Evolutionary conservation across 1,140 invertebrate genomes (phyloP).

Genomic region (Drosophila persimilis): DNA sequence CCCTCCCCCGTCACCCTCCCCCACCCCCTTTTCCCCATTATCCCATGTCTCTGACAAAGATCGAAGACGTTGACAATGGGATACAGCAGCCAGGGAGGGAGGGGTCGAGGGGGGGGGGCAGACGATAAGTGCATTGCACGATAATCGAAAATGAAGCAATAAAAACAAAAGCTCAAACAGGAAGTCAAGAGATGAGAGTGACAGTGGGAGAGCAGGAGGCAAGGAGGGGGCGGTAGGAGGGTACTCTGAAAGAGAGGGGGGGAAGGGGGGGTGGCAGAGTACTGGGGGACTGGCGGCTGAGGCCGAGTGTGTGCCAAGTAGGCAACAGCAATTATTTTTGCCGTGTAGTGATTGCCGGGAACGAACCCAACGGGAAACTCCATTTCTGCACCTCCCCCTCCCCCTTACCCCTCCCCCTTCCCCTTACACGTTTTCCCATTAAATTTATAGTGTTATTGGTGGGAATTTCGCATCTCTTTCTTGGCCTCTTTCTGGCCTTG

Average conservation of each 20-base stretch:
- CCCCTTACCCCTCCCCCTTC: not conserved
- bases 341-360: constrained; percentile 42
- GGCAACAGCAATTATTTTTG: constrained; percentile 56
- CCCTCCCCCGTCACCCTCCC: not conserved
- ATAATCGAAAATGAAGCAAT: constrained; percentile 77
- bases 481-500: not conserved
- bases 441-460: constrained; percentile 28
- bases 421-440: constrained; percentile 7
- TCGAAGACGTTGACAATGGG: constrained; percentile 71
- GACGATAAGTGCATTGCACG: constrained; percentile 69
- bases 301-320: constrained; percentile 27
- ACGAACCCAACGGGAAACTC: not conserved
- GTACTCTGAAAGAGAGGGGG: no score
- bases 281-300: no score
- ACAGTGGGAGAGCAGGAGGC: not conserved
- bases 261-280: no score
- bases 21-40: no score
- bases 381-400: not conserved
- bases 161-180: constrained; percentile 61
- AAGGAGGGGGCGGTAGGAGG: no score
- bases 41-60: constrained; percentile 45
- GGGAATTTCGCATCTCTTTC: constrained; percentile 11
- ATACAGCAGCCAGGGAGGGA: constrained; percentile 14
- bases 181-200: constrained; percentile 38
- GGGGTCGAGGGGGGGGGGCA: not conserved